Percentiles rank a stretch among this genome's conserved stretches.
These are phyloP conservation scores for Silurus meridionalis DNA, from an alignment of 2,113 vertebrate genomes.

Conservation along the genomic window DNA sequence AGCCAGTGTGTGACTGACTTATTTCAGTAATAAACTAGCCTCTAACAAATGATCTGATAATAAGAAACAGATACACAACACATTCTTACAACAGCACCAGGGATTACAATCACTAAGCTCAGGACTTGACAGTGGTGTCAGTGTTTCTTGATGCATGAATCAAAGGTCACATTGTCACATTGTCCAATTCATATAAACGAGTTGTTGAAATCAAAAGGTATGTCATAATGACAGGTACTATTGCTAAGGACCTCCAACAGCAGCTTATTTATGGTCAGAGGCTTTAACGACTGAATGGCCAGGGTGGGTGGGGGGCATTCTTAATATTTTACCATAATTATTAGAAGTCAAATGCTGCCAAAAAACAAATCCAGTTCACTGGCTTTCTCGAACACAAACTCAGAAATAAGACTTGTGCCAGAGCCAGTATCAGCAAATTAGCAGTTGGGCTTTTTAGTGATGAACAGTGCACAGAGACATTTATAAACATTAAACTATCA, in stretches of 20 bases:
- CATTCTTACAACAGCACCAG: background rate
- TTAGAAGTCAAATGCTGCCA: constrained; percentile 32
- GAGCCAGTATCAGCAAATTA: constrained; percentile 18
- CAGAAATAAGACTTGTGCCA: background rate
- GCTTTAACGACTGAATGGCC: constrained; percentile 22
- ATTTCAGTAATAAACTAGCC: no score
- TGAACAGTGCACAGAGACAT: constrained; percentile 10
- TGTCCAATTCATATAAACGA: background rate
- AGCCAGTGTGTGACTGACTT: no score
- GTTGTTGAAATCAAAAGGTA: background rate
- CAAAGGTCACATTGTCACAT: background rate
- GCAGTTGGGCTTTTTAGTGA: constrained; percentile 6
- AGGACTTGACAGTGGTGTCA: background rate
- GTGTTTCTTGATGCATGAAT: background rate
- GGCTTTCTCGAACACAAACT: background rate
- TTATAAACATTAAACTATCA: constrained; percentile 21
- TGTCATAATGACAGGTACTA: background rate
- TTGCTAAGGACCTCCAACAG: background rate
- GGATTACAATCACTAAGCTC: background rate
- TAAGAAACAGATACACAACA: no score
- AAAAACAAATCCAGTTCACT: background rate
- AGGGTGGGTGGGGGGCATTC: constrained; percentile 1
- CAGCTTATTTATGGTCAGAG: background rate
- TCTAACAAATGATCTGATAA: no score
- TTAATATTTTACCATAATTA: constrained; percentile 38